Evolutionary conservation across 1,140 invertebrate species (phyloP), one percentile per base, ranked within the genome.

Genomic region (Drosophila truncata): DNA sequence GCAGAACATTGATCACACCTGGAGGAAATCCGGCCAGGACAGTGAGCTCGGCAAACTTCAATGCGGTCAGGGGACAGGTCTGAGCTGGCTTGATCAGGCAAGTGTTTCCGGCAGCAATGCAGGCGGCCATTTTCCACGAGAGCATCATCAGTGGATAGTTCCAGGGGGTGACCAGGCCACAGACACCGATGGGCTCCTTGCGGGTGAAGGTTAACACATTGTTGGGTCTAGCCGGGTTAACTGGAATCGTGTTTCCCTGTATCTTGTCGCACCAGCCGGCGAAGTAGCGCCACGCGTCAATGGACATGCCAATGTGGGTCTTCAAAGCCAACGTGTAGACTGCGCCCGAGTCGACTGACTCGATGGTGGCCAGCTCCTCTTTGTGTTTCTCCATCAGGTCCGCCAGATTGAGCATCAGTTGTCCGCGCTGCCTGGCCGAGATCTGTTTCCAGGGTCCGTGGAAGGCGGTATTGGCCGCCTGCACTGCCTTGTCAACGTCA

Each of bases 41-140:
- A 0, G 96, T 95, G 3, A 99, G 93, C 93, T 99, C 98, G 2
- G 97, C 98, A 91, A 99, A 98, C 91, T 99, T 99, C 1, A 99
- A 92, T 0, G 98, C 98, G 1, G 98, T 99, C 14, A 99, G 93
- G 0, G 98, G 98, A 49, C 96, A 97, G 16, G 98, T 97, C 90
- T 99, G 98, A 1, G 98, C 98, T 0, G 98, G 97, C 93, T 99
- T 99, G 94, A 99, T 97, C 0, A 99, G 95, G 14, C 99, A 96
- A 0, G 96, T 97, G 84, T 99, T 99, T 13, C 98, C 98, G 20
- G 97, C 97, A 1, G 98, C 97, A 20, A 99, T 94, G 73, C 98
- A 99, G 1, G 99, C 98, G 1, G 98, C 98, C 94, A 99, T 96
- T 91, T 99, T 99, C 98, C 98, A 99, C 0, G 98, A 97, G n/a